A percentile compares a stretch with the other conserved stretches of the same genome.
Evolutionary conservation across 1,140 invertebrate species (phyloP).

Genomic region (Apis dorsata): DNA sequence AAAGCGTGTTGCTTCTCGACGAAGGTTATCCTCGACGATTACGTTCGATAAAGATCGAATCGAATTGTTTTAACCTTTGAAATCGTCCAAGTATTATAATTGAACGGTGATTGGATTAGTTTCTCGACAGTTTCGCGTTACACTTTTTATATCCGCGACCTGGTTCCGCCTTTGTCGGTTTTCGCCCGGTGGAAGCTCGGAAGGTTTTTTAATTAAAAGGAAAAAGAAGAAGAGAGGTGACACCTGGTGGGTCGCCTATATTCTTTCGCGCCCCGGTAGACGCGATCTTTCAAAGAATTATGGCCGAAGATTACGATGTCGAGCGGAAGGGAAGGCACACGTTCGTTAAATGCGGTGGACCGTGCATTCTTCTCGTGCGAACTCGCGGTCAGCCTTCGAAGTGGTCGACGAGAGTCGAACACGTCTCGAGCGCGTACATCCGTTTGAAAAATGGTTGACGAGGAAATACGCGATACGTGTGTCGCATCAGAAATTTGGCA

Average conservation of each 20-base stretch:
- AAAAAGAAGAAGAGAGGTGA: neutral
- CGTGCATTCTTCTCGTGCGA: neutral
- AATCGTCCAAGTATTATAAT: neutral
- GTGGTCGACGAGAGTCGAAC: neutral
- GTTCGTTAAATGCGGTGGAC: constrained; percentile 29
- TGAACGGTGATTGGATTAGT: neutral
- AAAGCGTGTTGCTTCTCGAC: too few species aligned
- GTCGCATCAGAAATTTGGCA: neutral
- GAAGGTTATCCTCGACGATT: too few species aligned
- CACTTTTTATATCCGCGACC: neutral
- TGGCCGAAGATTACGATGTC: constrained; percentile 46
- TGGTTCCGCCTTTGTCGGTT: neutral
- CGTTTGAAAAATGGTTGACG: neutral
- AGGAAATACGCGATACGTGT: neutral
- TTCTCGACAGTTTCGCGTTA: neutral
- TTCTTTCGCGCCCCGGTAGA: neutral
- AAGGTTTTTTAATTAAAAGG: constrained; percentile 3
- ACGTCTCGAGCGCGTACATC: neutral
- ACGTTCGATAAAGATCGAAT: neutral
- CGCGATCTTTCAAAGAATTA: neutral
- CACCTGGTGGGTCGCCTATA: neutral
- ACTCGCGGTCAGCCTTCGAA: neutral
- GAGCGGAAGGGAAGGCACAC: constrained; percentile 7
- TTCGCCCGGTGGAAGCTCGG: too few species aligned
- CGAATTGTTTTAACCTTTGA: too few species aligned